Base-by-base conservation (phyloP, 2,888 invertebrate genomes). In the Drosophila neutralis region DNA sequence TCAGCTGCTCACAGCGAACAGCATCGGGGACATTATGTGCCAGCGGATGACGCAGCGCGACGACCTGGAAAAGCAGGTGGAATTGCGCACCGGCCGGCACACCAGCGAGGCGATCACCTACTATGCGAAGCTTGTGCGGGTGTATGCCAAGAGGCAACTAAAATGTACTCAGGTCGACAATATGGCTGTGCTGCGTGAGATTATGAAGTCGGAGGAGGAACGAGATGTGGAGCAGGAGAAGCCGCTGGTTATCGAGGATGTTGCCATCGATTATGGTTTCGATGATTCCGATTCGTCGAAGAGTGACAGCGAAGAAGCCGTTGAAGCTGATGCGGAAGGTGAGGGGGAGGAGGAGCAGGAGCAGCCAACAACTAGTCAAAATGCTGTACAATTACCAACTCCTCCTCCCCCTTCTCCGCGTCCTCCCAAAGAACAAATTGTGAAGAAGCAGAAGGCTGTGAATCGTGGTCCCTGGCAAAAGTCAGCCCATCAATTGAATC, bases 21-120 rank as follows among this genome's bases (percentile, higher is more conserved):
- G 92, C 7, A 70, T 89, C 42, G 92, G 93, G 1, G 92, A 93
- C 53, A 59, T 93, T 0, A 91, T 48, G 60, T 77, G 80, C n/a
- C 85, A 86, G 61, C 87, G 82, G 66, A 73, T 29, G 48, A 88
- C 54, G 36, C 51, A 35, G 10, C 85, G 71, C 18, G 73, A 57
- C 18, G 77, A 73, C 52, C 67, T 33, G 53, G 82, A 65, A 0
- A 51, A 42, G 21, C 49, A 67, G 4, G 35, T 48, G 11, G 80
- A 83, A 13, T 51, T 69, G 3, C 83, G 87, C 11, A 83, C 82
- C 3, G 83, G 82, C 5, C 5, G 7, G 11, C 67, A 78, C 10
- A 87, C 87, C 5, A 69, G 68, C 21, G 83, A 84, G 0, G 83
- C 80, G 0, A 83, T 92, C 52, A 38, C 33, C 7, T 78, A 84